A percentile compares a stretch with the other conserved stretches of the same genome.
phyloP scores from a whole-genome alignment of 2,113 vertebrate genomes.

The Choloepus hoffmanni region DNA sequence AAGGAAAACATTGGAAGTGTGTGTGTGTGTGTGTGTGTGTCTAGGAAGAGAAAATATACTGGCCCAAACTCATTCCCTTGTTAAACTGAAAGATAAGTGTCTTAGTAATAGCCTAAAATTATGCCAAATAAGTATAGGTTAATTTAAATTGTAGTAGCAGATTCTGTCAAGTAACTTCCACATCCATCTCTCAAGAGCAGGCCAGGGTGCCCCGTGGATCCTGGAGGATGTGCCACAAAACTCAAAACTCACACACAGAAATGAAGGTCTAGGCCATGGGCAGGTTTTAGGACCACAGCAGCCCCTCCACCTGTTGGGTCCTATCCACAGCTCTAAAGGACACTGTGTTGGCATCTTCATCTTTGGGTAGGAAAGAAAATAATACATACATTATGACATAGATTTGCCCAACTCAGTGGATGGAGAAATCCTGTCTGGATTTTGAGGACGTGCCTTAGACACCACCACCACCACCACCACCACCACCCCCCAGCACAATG shows the following conservation, averaged over 20 bases:
- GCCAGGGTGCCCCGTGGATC: too few species aligned
- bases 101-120: slow-evolving; percentile 16
- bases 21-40: background rate
- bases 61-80: background rate
- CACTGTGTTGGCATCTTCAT: background rate
- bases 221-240: background rate
- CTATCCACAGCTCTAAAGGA: background rate
- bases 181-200: background rate
- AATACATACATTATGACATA: background rate
- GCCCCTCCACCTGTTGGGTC: background rate
- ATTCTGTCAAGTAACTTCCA: background rate
- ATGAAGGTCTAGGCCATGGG: background rate
- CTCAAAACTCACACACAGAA: background rate
- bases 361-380: background rate
- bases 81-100: background rate
- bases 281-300: background rate
- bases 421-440: background rate
- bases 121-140: background rate
- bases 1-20: background rate
- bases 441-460: background rate
- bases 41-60: background rate
- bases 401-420: background rate
- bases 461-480: too few species aligned
- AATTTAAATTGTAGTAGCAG: background rate
- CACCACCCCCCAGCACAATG: background rate